Evolutionary conservation across 1,140 invertebrate genomes (phyloP), one percentile per base, ranked within the genome.

Genomic region (Sesamia nonagrioides): DNA sequence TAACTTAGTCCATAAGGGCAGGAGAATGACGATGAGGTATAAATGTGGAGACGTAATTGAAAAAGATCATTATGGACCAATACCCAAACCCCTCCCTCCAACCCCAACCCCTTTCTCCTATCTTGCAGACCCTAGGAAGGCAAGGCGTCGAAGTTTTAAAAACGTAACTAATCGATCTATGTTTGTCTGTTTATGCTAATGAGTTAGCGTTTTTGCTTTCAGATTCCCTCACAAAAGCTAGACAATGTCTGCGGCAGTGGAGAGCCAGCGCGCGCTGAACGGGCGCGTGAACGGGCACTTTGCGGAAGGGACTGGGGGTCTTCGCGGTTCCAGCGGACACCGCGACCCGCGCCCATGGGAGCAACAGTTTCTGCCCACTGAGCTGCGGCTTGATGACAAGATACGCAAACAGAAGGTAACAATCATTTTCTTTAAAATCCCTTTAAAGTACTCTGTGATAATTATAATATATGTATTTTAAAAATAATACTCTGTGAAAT

Each of bases 341-440:
- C 50, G 42, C 74, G 72, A 80, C 52, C 74, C 71, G 5, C 58
- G 79, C 17, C 37, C 85, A 6, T 88, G 92, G 89, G 89, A 88
- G 35, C 81, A 89, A 6, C 83, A 88, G 84, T 93, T 93, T 79
- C 86, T 93, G 48, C 91, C 92, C 11, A 84, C 86, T 3, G 82
- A 84, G 5, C 82, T 93, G 27, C 71, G 86, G 48, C 81, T 93
- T 0, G 89, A 90, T 8, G 90, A 94, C 56, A 83, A 66, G n/a
- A 78, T 79, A 0, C 77, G 90, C 27, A 89, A 90, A 33, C 77
- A 86, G 17, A 90, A 92, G 88, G 92, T 93, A 80, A 73, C n/a
- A 48, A 11, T 17, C 27, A 5, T 9, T 40, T 13, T 27, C n/a
- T 27, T 27, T 27, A 27, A 27, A 27, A 27, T 1, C 1, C 27